Evolutionary conservation across 2,797 vertebrate species (phyloP).

Genomic region (Sphenopsis melanotis): DNA sequence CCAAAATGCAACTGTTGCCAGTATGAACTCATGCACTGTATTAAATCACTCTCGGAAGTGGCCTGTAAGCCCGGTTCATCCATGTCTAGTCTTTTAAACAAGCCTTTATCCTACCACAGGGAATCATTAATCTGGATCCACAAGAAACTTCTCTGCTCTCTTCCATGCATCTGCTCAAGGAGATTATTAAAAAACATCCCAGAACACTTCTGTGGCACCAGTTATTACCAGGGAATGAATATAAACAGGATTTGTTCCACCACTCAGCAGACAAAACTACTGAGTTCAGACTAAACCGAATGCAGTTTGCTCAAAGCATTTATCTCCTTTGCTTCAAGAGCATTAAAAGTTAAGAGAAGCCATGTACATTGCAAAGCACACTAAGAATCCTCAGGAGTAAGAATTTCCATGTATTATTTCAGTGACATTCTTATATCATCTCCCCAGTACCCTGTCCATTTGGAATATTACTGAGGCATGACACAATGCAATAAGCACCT

Average conservation of each 20-base stretch:
- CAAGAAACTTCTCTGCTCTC: not conserved
- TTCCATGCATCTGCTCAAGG: not conserved
- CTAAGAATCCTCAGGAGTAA: not conserved
- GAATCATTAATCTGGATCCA: not conserved
- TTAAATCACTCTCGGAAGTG: not conserved
- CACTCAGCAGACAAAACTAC: not conserved
- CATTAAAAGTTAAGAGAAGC: not conserved
- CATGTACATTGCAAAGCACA: not conserved
- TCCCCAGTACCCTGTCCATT: not conserved
- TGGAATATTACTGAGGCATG: not conserved
- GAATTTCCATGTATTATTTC: not conserved
- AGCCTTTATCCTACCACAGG: not conserved
- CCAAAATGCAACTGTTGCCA: not conserved
- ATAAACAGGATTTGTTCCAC: not conserved
- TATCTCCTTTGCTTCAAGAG: not conserved
- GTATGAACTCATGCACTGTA: not conserved
- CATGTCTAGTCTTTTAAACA: not conserved
- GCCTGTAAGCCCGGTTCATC: not conserved
- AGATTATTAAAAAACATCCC: not conserved
- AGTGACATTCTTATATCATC: not conserved
- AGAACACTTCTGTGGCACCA: not conserved
- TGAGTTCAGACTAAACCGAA: not conserved
- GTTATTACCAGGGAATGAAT: not conserved
- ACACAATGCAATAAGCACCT: not conserved
- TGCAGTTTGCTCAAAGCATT: not conserved